A percentile compares a stretch with the other conserved stretches of the same genome.
Conservation (phyloP, 2,888 invertebrate genomes). For the Eubasilissa splendida region DNA sequence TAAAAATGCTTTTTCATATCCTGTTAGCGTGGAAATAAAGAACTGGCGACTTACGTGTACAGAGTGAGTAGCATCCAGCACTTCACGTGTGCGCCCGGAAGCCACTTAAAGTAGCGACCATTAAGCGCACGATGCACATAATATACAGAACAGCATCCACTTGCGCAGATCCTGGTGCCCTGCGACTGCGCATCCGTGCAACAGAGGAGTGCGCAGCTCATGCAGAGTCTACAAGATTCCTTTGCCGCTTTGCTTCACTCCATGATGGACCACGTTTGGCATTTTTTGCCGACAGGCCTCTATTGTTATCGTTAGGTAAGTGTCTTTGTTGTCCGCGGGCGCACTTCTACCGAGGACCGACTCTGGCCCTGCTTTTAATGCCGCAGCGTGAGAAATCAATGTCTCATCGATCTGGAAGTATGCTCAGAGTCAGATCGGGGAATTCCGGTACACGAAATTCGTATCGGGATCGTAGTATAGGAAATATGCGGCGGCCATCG, state of each 20-base stretch:
- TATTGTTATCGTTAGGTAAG: slow-evolving; percentile 1
- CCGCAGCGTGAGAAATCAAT: slow-evolving; percentile 1
- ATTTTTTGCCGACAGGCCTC: background rate
- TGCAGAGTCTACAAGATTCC: slow-evolving; percentile 26
- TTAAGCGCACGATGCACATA: slow-evolving; percentile 74
- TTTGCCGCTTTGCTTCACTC: slow-evolving; percentile 13
- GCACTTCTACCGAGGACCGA: background rate
- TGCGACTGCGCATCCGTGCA: slow-evolving; percentile 44
- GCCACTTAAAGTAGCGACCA: slow-evolving; percentile 76
- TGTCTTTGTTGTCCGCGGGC: background rate
- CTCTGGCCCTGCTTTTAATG: background rate
- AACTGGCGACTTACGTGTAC: slow-evolving; percentile 74
- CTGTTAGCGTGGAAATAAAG: background rate
- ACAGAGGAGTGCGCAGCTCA: slow-evolving; percentile 35
- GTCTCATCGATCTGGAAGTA: background rate
- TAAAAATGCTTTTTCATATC: background rate
- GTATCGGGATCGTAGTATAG: background rate
- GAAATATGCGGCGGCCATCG: background rate
- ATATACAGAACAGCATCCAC: slow-evolving; percentile 47
- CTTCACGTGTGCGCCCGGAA: slow-evolving; percentile 74
- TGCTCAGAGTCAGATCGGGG: slow-evolving; percentile 11
- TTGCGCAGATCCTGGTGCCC: slow-evolving; percentile 38
- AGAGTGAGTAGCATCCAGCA: slow-evolving; percentile 81
- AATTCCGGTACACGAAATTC: slow-evolving; percentile 7
- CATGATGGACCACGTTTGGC: slow-evolving; percentile 14